Percentiles rank a stretch among this genome's conserved stretches.
Conservation (phyloP, 2,113 vertebrate genomes). For the Myrmecophaga tridactyla region DNA sequence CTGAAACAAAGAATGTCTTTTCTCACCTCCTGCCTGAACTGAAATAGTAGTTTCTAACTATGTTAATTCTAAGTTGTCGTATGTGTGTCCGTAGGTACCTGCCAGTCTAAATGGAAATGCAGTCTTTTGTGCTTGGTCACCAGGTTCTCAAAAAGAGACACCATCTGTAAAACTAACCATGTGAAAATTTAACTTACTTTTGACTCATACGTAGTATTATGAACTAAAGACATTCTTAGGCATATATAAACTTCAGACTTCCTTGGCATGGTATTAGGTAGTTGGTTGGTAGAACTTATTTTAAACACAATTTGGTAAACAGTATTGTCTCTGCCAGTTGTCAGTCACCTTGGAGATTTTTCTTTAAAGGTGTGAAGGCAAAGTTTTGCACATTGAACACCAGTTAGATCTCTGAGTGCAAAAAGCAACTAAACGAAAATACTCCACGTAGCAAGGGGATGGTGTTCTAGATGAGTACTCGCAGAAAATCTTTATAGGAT, state of each 20-base stretch:
- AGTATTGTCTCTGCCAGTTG: neutral
- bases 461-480: neutral
- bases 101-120: neutral
- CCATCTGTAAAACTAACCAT: neutral
- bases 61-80: neutral
- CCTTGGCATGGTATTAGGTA: neutral
- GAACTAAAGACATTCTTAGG: neutral
- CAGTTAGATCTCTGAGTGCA: neutral
- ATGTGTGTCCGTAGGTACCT: neutral
- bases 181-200: neutral
- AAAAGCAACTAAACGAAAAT: neutral
- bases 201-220: neutral
- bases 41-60: neutral
- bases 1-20: neutral
- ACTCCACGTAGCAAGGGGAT: neutral
- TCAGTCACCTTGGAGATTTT: neutral
- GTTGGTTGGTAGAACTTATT: neutral
- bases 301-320: neutral
- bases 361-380: neutral
- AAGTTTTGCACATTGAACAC: neutral
- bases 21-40: neutral
- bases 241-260: conserved; percentile 13
- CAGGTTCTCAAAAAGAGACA: neutral
- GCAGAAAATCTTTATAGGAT: neutral
- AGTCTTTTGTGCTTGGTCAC: neutral